A percentile compares a stretch with the other conserved stretches of the same genome.
These are phyloP conservation scores for Mycalesis mineus DNA, from an alignment of 2,888 invertebrate genomes.

Conservation along the genomic window DNA sequence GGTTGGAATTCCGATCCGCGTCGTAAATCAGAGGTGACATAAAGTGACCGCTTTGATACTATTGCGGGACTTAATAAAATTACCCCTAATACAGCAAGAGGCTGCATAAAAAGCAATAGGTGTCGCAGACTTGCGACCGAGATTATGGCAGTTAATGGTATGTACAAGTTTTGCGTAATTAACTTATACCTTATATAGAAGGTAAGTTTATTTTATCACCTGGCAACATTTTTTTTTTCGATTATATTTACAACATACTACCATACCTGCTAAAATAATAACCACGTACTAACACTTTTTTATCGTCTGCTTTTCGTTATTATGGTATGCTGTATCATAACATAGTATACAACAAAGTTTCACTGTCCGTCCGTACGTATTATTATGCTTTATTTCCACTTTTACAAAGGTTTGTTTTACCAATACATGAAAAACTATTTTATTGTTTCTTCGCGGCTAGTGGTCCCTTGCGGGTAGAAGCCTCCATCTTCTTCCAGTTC, in stretches of 20 bases:
- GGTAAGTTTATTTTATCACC: not conserved
- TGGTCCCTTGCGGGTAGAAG: too few relatives aligned
- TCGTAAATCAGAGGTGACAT: slow-evolving; percentile 25
- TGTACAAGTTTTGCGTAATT: not conserved
- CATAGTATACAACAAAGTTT: too few relatives aligned
- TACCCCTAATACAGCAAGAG: slow-evolving; percentile 16
- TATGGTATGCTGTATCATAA: too few relatives aligned
- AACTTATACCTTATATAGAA: not conserved
- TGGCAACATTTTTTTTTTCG: not conserved
- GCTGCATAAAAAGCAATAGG: not conserved
- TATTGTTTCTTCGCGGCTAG: too few relatives aligned
- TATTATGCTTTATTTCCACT: too few relatives aligned
- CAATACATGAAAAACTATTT: too few relatives aligned
- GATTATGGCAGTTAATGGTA: not conserved
- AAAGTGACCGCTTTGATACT: slow-evolving; percentile 29
- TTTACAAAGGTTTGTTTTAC: too few relatives aligned
- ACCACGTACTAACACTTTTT: not conserved
- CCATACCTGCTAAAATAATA: too few relatives aligned
- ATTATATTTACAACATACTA: too few relatives aligned
- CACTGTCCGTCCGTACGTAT: too few relatives aligned
- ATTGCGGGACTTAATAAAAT: slow-evolving; percentile 27
- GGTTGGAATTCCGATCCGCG: slow-evolving; percentile 19
- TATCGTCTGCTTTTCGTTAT: too few relatives aligned
- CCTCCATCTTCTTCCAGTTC: too few relatives aligned
- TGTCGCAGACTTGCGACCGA: not conserved